A percentile compares a stretch with the other conserved stretches of the same genome.
phyloP scores from a whole-genome alignment of 1,140 invertebrate genomes.

The Dermatophagoides farinae region DNA sequence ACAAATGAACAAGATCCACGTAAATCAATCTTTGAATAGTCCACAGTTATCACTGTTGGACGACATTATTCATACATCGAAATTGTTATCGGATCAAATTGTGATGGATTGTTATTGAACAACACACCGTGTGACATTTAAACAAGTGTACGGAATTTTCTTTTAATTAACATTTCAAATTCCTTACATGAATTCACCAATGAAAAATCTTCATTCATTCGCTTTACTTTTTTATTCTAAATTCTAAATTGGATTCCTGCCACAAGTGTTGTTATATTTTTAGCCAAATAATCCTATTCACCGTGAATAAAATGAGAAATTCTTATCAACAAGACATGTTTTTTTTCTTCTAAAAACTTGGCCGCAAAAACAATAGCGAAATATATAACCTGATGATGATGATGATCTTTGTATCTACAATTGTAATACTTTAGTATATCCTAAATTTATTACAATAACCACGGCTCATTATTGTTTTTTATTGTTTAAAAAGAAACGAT shows the following conservation, averaged over 20 bases:
- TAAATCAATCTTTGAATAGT: background rate
- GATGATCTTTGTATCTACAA: too few species aligned
- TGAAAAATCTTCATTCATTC: too few species aligned
- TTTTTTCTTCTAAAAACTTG: background rate
- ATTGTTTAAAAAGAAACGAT: background rate
- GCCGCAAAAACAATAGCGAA: too few species aligned
- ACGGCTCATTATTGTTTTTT: too few species aligned
- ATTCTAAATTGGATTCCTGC: background rate
- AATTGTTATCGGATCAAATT: background rate
- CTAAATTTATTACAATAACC: too few species aligned
- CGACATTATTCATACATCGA: background rate
- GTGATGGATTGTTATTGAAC: constrained; percentile 6
- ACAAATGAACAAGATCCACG: too few species aligned
- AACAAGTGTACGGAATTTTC: background rate
- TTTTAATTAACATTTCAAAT: background rate
- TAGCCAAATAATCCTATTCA: too few species aligned
- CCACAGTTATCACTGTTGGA: background rate
- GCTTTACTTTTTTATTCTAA: too few species aligned
- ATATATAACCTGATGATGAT: too few species aligned
- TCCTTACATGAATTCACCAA: background rate
- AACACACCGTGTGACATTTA: background rate
- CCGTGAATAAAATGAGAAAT: too few species aligned
- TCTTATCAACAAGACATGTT: background rate
- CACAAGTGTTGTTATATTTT: too few species aligned
- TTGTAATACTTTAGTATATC: too few species aligned